These are phyloP conservation scores for Pipistrellus nathusii DNA, from an alignment of 2,797 vertebrate species.

Conservation along the genomic window DNA sequence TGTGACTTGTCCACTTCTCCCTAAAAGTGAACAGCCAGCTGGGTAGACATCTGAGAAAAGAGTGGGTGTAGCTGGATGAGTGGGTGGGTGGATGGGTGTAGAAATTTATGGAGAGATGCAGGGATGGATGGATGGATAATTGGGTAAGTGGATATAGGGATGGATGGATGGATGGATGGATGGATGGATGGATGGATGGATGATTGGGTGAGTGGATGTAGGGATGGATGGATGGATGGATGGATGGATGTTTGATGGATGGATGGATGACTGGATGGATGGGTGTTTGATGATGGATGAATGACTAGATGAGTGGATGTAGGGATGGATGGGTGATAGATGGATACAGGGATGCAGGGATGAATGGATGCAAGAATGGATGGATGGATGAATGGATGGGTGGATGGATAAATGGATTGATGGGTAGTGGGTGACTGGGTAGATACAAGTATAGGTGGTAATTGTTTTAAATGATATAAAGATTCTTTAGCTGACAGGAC, in stretches of 20 bases:
- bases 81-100: neutral
- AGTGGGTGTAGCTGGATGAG: too few relatives aligned
- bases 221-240: too few relatives aligned
- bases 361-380: too few relatives aligned
- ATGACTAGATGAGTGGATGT: accelerated
- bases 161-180: accelerated
- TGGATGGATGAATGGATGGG: too few relatives aligned
- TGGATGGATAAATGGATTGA: accelerated
- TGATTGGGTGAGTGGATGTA: too few relatives aligned
- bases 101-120: too few relatives aligned
- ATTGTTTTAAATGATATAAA: neutral
- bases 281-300: too few relatives aligned
- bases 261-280: neutral
- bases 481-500: neutral
- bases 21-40: too few relatives aligned
- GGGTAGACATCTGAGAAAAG: neutral
- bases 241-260: too few relatives aligned
- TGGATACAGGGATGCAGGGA: neutral
- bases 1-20: neutral
- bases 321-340: neutral
- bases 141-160: neutral
- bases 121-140: neutral
- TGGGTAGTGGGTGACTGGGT: neutral
- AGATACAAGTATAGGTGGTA: neutral
- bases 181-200: too few relatives aligned